phyloP scores from a whole-genome alignment of 2,113 vertebrate genomes.

The Rhagologus leucostigma region DNA sequence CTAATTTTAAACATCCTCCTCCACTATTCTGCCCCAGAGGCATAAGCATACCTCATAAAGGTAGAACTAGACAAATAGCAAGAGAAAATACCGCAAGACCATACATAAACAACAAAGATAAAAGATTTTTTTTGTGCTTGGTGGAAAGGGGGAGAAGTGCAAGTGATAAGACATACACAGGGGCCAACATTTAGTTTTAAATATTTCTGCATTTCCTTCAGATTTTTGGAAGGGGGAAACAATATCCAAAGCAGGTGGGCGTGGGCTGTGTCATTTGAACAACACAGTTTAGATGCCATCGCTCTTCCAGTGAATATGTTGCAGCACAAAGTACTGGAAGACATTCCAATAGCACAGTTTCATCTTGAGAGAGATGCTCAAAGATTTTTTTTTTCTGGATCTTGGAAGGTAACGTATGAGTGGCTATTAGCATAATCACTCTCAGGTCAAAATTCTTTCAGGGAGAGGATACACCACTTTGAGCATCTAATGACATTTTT shows the following conservation, averaged over 20 bases:
- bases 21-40: not conserved
- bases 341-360: not conserved
- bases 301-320: not conserved
- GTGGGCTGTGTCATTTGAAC: not conserved
- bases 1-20: conserved; percentile 10
- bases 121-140: not conserved
- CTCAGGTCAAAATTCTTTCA: not conserved
- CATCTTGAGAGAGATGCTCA: not conserved
- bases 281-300: not conserved
- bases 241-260: not conserved
- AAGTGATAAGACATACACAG: not conserved
- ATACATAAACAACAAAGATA: not conserved
- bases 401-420: not conserved
- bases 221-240: not conserved
- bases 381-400: not conserved
- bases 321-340: not conserved
- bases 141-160: not conserved
- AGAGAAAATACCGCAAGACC: not conserved
- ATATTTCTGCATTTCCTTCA: not conserved
- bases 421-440: not conserved
- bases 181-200: not conserved
- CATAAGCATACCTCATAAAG: not conserved
- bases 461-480: not conserved
- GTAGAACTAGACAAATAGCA: not conserved
- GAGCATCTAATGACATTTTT: not conserved